Evolutionary conservation across 1,140 invertebrate genomes (phyloP).

Genomic region (Drosophila trapezifrons): DNA sequence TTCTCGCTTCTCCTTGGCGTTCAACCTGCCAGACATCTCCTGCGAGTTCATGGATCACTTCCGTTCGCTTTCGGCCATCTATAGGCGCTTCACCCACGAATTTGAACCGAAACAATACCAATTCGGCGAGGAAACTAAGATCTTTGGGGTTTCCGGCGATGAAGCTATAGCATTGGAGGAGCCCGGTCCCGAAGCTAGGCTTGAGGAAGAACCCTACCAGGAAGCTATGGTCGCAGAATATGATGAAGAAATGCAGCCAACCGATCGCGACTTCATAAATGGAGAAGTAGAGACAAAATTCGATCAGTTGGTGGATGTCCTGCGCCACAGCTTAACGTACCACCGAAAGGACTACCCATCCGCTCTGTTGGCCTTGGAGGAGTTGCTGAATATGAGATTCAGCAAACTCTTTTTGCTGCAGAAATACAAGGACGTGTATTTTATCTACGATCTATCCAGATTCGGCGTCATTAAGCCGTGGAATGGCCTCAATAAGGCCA

Average conservation of each 20-base stretch:
- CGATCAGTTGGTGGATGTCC: not conserved
- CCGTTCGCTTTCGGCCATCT: not conserved
- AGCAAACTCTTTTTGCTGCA: not conserved
- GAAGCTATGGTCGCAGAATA: not conserved
- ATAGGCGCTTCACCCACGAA: not conserved
- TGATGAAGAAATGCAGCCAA: not conserved
- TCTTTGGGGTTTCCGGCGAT: not conserved
- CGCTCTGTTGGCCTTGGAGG: not conserved
- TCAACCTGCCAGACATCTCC: not conserved
- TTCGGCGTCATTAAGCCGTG: not conserved
- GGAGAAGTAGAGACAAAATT: not conserved
- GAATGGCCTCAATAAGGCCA: not conserved
- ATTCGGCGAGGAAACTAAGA: not conserved
- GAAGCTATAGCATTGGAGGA: too few relatives aligned
- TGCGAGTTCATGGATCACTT: not conserved
- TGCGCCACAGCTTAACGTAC: not conserved
- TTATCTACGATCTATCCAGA: not conserved
- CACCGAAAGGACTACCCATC: not conserved
- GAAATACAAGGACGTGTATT: not conserved
- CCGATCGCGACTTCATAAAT: not conserved
- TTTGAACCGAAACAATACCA: not conserved
- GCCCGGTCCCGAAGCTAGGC: too few relatives aligned
- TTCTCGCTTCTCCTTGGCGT: not conserved
- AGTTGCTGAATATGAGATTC: not conserved
- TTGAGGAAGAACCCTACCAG: too few relatives aligned